Evolutionary conservation across 2,797 vertebrate genomes (phyloP), one percentile per base, ranked within the genome.

Genomic region (Arctocebus calabarensis): DNA sequence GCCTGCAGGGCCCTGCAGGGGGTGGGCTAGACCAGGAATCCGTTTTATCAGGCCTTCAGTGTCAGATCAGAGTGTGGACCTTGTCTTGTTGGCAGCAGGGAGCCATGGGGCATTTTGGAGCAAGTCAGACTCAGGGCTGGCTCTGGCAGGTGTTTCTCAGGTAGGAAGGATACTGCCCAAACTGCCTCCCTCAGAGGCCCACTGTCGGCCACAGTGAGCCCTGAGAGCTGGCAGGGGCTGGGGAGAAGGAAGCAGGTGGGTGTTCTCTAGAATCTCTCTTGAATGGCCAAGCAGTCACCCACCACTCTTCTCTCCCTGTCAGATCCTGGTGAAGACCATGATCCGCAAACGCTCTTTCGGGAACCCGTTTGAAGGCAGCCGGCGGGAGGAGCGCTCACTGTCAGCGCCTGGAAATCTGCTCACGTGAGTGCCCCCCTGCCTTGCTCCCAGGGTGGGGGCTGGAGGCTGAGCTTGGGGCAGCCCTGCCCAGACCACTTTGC

Each of bases 301-400:
- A 27, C 9, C 7, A 0, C 25, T 43, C 32, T 48, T 71, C 34
- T 93, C 19, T 95, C 94, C 94, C 91, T 93, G 97, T 40, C 98
- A 99, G 99, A 99, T 99, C 97, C 97, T 99, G 98, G 99, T 99
- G 82, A 99, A 99, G 97, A 99, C 99, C 0, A 99, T 99, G 99
- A 99, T 99, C 96, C 99, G 99, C 84, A 99, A 99, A 94, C 99
- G 99, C 64, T 99, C 99, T 71, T 99, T 99, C 1, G 99, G 99
- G 94, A 99, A 99, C 97, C 99, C 99, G 0, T 99, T 99, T 0
- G 99, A 99, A 59, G 99, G 99, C 98, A 98, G 98, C 95, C 99
- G 99, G 91, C 98, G 99, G 96, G 99, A 99, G 64, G 99, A 99
- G 64, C 97, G 99, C 77, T 98, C 98, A 0, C 75, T 98, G 97